phyloP scores from a whole-genome alignment of 2,888 invertebrate genomes.

The Parnassius apollo region DNA sequence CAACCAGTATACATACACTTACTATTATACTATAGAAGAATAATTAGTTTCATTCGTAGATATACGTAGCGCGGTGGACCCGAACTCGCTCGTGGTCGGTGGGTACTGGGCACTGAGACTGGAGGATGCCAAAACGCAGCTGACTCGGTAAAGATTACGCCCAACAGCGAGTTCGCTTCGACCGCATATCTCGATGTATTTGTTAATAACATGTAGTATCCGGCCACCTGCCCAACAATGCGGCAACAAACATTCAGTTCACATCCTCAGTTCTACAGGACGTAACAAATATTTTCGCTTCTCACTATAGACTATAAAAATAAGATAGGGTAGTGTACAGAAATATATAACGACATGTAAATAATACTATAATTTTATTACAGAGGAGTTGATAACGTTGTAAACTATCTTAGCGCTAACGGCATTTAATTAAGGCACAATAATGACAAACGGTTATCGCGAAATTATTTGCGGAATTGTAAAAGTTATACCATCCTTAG shows the following conservation, averaged over 20 bases:
- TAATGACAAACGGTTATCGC: conserved; percentile 60
- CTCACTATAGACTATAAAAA: conserved; percentile 61
- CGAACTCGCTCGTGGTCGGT: conserved; percentile 27
- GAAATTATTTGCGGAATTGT: conserved; percentile 72
- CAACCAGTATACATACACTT: conserved; percentile 71
- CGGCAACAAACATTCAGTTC: conserved; percentile 64
- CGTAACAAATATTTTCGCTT: conserved; percentile 57
- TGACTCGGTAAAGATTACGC: conserved; percentile 10
- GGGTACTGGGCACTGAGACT: neutral
- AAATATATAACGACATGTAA: conserved; percentile 73
- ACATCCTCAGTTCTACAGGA: conserved; percentile 72
- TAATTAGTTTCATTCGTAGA: conserved; percentile 81
- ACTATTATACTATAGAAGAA: conserved; percentile 79
- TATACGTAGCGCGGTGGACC: conserved; percentile 68
- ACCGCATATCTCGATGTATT: conserved; percentile 73
- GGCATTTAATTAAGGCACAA: conserved; percentile 74
- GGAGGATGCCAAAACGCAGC: conserved; percentile 1
- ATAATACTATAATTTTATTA: conserved; percentile 78
- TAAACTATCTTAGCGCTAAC: conserved; percentile 75
- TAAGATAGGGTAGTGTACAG: conserved; percentile 76
- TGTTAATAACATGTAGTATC: conserved; percentile 76
- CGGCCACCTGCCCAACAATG: conserved; percentile 64
- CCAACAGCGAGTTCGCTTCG: conserved; percentile 43
- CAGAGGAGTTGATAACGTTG: conserved; percentile 64
- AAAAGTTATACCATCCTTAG: conserved; percentile 69